Conservation (phyloP, 2,888 invertebrate genomes). For the Hyalella azteca region DNA sequence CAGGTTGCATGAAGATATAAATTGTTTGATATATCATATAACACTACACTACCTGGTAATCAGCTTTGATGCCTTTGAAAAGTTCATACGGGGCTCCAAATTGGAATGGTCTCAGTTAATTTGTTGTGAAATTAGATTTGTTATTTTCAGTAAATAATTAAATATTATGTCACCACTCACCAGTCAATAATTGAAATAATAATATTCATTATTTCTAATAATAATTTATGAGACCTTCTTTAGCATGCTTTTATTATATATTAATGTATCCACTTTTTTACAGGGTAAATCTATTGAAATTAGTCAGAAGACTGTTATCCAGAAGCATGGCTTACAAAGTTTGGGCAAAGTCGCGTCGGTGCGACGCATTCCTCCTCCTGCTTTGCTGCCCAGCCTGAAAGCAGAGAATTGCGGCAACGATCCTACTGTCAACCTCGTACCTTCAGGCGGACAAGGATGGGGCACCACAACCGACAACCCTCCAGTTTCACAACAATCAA, state of each 20-base stretch:
- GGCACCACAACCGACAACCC: constrained; percentile 62
- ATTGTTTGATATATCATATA: no score
- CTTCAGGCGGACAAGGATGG: constrained; percentile 82
- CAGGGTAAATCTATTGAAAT: constrained; percentile 87
- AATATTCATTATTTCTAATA: background rate
- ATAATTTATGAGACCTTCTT: background rate
- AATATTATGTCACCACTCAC: background rate
- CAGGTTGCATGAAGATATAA: no score
- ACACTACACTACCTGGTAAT: no score
- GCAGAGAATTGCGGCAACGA: constrained; percentile 86
- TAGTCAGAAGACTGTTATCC: constrained; percentile 86
- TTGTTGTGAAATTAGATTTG: background rate
- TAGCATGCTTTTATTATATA: background rate
- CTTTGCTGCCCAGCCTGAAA: constrained; percentile 98
- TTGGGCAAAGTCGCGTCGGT: constrained; percentile 98
- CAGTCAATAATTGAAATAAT: background rate
- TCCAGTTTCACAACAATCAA: constrained; percentile 10
- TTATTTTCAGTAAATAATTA: background rate
- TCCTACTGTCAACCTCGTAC: constrained; percentile 78
- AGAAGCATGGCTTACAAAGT: constrained; percentile 99
- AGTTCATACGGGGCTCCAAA: background rate
- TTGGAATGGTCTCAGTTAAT: background rate
- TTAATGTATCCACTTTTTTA: background rate
- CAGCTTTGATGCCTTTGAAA: no score
- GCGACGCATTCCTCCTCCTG: constrained; percentile 90